A percentile compares a stretch with the other conserved stretches of the same genome.
phyloP scores from a whole-genome alignment of 2,888 invertebrate genomes.

The Elegia similella region DNA sequence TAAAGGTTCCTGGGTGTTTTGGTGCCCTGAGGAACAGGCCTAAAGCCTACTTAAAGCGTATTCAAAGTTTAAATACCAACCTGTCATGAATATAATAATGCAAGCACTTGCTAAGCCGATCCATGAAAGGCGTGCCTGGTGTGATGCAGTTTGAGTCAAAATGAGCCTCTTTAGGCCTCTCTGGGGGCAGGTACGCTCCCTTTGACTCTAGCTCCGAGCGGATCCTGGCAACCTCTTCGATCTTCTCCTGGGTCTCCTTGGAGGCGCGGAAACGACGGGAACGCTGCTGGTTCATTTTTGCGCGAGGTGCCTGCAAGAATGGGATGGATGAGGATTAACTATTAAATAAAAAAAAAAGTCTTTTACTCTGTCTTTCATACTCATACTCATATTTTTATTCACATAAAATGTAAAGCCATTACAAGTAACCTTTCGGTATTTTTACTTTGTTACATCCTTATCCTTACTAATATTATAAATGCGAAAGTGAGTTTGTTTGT shows the following conservation, averaged over 20 bases:
- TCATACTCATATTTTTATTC: too few relatives aligned
- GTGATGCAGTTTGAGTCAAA: constrained; percentile 99
- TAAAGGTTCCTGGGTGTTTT: too few relatives aligned
- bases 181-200: constrained; percentile 90
- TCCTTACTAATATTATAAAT: too few relatives aligned
- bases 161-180: constrained; percentile 95
- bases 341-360: too few relatives aligned
- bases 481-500: too few relatives aligned
- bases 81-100: constrained; percentile 94
- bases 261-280: constrained; percentile 98
- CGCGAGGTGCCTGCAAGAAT: constrained; percentile 90
- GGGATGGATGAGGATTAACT: not conserved
- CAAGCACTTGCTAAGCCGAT: constrained; percentile 90
- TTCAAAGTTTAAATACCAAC: constrained; percentile 42
- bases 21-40: too few relatives aligned
- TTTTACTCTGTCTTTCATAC: too few relatives aligned
- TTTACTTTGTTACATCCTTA: too few relatives aligned
- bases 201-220: constrained; percentile 86
- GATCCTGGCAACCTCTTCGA: constrained; percentile 90
- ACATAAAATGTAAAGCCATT: too few relatives aligned
- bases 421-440: too few relatives aligned
- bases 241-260: constrained; percentile 95
- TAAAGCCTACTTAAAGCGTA: too few relatives aligned
- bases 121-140: constrained; percentile 99
- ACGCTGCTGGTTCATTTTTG: constrained; percentile 99